Evolutionary conservation across 1,140 invertebrate genomes (phyloP).

Genomic region (Drosophila yakuba): DNA sequence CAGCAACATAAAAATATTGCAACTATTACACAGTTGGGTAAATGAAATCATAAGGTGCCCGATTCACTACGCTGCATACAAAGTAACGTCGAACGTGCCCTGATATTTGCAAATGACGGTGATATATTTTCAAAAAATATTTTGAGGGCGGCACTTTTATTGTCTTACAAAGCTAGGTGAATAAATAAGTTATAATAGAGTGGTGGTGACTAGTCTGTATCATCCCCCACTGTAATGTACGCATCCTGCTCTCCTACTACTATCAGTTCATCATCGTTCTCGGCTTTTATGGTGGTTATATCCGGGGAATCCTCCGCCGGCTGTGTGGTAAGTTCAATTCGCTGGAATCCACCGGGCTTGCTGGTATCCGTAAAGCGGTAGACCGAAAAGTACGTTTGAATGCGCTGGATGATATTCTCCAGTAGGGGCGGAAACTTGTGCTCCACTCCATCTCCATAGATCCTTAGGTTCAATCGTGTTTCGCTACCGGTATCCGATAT

Average conservation of each 20-base stretch:
- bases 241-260: slow-evolving; percentile 40
- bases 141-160: slow-evolving; percentile 26
- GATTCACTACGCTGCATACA: slow-evolving; percentile 50
- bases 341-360: slow-evolving; percentile 56
- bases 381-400: slow-evolving; percentile 87
- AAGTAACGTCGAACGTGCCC: slow-evolving; percentile 50
- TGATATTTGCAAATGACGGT: slow-evolving; percentile 25
- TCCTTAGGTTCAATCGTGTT: slow-evolving; percentile 51
- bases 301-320: not conserved
- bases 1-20: slow-evolving; percentile 66
- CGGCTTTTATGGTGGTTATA: slow-evolving; percentile 8
- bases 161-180: slow-evolving; percentile 29
- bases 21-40: slow-evolving; percentile 50
- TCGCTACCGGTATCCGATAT: slow-evolving; percentile 8
- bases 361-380: slow-evolving; percentile 86
- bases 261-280: slow-evolving; percentile 20
- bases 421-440: slow-evolving; percentile 87
- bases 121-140: not conserved
- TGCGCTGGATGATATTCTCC: slow-evolving; percentile 87
- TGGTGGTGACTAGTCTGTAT: slow-evolving; percentile 13
- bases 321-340: slow-evolving; percentile 35
- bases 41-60: slow-evolving; percentile 53
- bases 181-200: slow-evolving; percentile 32
- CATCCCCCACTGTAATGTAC: slow-evolving; percentile 55
- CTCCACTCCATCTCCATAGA: slow-evolving; percentile 80